phyloP scores from a whole-genome alignment of 1,140 invertebrate genomes.

The Drosophila quadrilineata region DNA sequence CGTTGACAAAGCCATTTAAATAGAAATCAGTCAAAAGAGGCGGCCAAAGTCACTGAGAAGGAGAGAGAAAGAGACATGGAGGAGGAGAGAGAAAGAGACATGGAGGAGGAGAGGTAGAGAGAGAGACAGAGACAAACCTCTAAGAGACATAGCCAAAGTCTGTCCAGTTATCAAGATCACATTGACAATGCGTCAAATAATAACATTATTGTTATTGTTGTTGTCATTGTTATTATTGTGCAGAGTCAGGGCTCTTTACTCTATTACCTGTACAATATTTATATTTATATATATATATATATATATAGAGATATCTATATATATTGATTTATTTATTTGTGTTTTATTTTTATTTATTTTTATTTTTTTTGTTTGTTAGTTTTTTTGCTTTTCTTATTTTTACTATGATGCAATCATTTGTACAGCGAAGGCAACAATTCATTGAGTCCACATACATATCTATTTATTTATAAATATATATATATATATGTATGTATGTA shows the following conservation, averaged over 20 bases:
- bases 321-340: slow-evolving; percentile 5
- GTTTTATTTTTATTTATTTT: slow-evolving; percentile 51
- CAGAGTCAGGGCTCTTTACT: slow-evolving; percentile 7
- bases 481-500: slow-evolving; percentile 1
- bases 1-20: slow-evolving; percentile 79
- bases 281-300: slow-evolving; percentile 8
- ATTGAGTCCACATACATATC: slow-evolving; percentile 29
- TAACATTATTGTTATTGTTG: slow-evolving; percentile 40
- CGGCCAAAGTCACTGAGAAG: too few species aligned
- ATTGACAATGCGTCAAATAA: slow-evolving; percentile 79
- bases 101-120: slow-evolving; percentile 15
- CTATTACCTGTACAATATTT: slow-evolving; percentile 20
- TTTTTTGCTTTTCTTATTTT: slow-evolving; percentile 49
- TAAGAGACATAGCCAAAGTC: background rate
- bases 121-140: slow-evolving; percentile 12
- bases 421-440: slow-evolving; percentile 26
- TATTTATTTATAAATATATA: slow-evolving; percentile 7
- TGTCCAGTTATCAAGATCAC: slow-evolving; percentile 71
- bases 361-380: background rate
- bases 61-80: slow-evolving; percentile 1
- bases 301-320: slow-evolving; percentile 20
- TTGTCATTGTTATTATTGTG: slow-evolving; percentile 25
- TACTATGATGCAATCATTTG: slow-evolving; percentile 71
- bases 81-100: too few species aligned
- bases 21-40: slow-evolving; percentile 76